Percentiles rank a stretch among this genome's conserved stretches.
phyloP scores from a whole-genome alignment of 2,888 invertebrate species.

The Criorhina ranunculi region DNA sequence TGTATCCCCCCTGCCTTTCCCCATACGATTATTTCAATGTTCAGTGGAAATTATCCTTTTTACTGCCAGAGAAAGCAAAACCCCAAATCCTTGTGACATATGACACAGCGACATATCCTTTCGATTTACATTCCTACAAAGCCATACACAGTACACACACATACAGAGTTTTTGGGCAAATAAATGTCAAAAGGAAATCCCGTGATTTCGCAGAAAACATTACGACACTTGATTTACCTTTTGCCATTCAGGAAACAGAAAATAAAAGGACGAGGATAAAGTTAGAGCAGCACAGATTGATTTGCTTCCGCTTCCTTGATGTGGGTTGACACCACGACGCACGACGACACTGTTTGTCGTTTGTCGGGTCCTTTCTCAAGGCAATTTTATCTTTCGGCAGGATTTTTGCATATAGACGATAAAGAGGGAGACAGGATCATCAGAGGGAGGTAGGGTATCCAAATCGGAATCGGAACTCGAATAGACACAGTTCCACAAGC shows the following conservation, averaged over 20 bases:
- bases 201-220: constrained; percentile 74
- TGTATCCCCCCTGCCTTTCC: not conserved
- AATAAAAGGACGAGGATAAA: constrained; percentile 50
- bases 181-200: constrained; percentile 76
- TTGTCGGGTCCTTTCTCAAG: constrained; percentile 56
- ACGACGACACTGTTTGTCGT: constrained; percentile 23
- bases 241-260: constrained; percentile 53
- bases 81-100: constrained; percentile 69
- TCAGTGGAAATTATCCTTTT: constrained; percentile 70
- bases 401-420: constrained; percentile 31
- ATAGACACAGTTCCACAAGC: constrained; percentile 9
- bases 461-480: constrained; percentile 28
- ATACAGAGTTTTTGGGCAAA: constrained; percentile 34
- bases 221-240: constrained; percentile 76
- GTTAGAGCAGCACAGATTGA: constrained; percentile 64
- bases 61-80: constrained; percentile 17
- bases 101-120: constrained; percentile 71
- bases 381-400: constrained; percentile 53
- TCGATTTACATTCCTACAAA: constrained; percentile 44
- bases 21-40: constrained; percentile 63
- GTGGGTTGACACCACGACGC: constrained; percentile 61
- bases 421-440: constrained; percentile 3
- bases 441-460: not conserved
- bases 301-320: constrained; percentile 68
- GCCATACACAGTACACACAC: not conserved